Percentiles rank a stretch among this genome's conserved stretches.
phyloP scores from a whole-genome alignment of 92 coral and sea anemone genomes.

The Paragorgia papillata region DNA sequence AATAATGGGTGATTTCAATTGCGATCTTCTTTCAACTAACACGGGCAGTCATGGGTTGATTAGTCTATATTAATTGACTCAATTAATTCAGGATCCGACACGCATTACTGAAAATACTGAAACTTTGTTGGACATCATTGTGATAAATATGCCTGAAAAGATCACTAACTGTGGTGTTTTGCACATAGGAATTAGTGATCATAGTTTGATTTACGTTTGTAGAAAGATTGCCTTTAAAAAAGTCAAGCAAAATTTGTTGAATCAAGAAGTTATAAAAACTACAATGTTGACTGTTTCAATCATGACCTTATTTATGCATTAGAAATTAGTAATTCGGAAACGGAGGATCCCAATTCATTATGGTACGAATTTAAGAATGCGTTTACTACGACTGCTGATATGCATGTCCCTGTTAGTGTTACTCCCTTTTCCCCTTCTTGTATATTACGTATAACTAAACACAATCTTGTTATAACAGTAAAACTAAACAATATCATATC shows the following conservation, averaged over 20 bases:
- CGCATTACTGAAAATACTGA: constrained; percentile 11
- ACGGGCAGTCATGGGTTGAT: neutral
- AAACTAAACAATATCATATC: too few species aligned
- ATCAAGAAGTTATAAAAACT: constrained; percentile 45
- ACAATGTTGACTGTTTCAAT: constrained; percentile 14
- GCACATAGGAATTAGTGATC: neutral
- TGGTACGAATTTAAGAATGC: constrained; percentile 24
- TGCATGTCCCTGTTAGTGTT: constrained; percentile 4
- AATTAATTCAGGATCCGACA: neutral
- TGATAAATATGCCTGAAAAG: constrained; percentile 2
- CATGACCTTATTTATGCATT: constrained; percentile 32
- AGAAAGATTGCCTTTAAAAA: constrained; percentile 28
- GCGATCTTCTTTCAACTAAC: neutral
- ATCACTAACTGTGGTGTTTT: neutral
- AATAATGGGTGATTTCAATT: constrained; percentile 8
- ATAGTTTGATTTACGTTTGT: constrained; percentile 27
- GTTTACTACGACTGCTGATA: constrained; percentile 6
- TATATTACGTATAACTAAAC: too few species aligned
- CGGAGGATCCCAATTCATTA: constrained; percentile 18
- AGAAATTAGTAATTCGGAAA: neutral
- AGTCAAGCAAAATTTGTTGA: constrained; percentile 8
- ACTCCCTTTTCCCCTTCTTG: too few species aligned
- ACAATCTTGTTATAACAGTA: too few species aligned
- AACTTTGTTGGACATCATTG: neutral
- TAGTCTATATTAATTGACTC: constrained; percentile 13